Evolutionary conservation across 2,888 invertebrate species (phyloP).

Genomic region (Eupithecia subfuscata): DNA sequence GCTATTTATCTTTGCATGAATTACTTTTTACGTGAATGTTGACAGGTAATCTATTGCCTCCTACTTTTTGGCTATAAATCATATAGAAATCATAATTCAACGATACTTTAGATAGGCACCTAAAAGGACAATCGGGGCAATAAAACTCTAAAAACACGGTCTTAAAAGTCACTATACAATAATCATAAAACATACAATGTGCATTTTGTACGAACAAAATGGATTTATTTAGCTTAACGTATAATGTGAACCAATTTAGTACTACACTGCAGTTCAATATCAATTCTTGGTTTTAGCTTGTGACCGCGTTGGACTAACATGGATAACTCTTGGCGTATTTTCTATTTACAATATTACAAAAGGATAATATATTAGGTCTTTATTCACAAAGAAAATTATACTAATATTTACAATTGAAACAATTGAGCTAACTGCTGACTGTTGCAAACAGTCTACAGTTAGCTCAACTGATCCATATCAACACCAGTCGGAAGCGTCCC

Average conservation of each 20-base stretch:
- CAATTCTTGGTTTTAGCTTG: conserved; percentile 59
- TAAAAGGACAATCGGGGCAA: conserved; percentile 25
- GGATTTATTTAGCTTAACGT: conserved; percentile 54
- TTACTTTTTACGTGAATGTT: neutral
- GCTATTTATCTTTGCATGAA: too few species aligned
- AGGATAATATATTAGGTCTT: too few species aligned
- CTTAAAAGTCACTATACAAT: conserved; percentile 31
- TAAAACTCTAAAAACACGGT: conserved; percentile 39
- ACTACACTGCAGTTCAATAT: conserved; percentile 56
- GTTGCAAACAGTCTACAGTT: too few species aligned
- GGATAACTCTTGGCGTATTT: conserved; percentile 55
- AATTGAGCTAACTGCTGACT: too few species aligned
- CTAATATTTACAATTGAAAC: too few species aligned
- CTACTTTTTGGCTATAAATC: neutral
- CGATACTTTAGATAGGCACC: neutral
- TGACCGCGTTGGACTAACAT: conserved; percentile 46
- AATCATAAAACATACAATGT: conserved; percentile 48
- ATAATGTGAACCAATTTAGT: conserved; percentile 54
- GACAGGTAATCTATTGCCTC: neutral
- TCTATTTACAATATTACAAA: neutral
- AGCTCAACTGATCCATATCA: too few species aligned
- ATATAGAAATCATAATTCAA: conserved; percentile 8
- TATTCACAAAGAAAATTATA: too few species aligned
- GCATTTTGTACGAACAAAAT: conserved; percentile 35
- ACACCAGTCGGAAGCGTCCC: too few species aligned